Evolutionary conservation across 2,113 vertebrate species (phyloP).

Genomic region (Aegotheles bennettii): DNA sequence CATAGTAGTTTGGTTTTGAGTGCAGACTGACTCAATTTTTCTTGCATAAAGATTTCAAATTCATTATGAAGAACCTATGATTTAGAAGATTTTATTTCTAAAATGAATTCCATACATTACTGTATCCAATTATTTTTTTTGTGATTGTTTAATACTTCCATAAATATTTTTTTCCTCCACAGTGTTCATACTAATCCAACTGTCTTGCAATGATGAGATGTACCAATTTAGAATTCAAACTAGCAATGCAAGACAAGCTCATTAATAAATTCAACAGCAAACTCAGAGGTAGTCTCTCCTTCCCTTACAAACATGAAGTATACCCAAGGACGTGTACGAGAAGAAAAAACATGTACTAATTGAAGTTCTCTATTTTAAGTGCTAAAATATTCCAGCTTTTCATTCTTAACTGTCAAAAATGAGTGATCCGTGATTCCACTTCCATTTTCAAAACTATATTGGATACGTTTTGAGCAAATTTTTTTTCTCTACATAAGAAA

Average conservation of each 20-base stretch:
- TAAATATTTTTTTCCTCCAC: neutral
- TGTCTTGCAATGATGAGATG: neutral
- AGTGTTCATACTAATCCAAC: fast-evolving
- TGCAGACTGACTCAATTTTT: neutral
- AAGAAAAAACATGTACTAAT: neutral
- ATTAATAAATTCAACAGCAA: neutral
- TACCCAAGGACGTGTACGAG: neutral
- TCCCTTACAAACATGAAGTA: neutral
- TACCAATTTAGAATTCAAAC: neutral
- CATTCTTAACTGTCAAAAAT: neutral
- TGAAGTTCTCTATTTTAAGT: neutral
- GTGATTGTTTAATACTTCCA: neutral
- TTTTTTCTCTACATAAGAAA: neutral
- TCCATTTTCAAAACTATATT: neutral
- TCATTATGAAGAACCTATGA: neutral
- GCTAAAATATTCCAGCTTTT: neutral
- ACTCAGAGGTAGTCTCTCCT: neutral
- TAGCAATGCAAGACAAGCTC: neutral
- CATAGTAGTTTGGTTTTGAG: neutral
- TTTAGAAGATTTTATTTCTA: neutral
- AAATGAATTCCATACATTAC: neutral
- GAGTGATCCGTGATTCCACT: neutral
- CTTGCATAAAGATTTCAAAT: neutral
- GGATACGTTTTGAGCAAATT: neutral
- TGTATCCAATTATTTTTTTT: neutral